Conservation (phyloP, 2,797 vertebrate genomes). For the Anabas testudineus region DNA sequence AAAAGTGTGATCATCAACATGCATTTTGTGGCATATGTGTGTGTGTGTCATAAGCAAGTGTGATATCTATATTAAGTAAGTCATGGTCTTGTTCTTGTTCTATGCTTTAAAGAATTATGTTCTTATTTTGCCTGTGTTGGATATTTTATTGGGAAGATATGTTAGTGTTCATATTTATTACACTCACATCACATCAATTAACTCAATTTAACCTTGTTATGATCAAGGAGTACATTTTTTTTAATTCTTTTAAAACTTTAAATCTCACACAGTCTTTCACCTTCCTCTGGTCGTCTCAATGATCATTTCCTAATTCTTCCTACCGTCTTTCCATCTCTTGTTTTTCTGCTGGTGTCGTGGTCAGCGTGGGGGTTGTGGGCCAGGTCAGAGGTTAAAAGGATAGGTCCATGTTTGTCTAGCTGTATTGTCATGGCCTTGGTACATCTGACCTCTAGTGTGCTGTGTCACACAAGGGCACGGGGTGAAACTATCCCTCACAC, state of each 20-base stretch:
- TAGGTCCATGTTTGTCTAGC: slow-evolving; percentile 62
- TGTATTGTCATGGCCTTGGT: slow-evolving; percentile 52
- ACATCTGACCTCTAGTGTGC: slow-evolving; percentile 44
- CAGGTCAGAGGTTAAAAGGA: slow-evolving; percentile 67
- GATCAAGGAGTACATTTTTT: not conserved
- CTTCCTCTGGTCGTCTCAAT: not conserved
- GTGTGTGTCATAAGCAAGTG: no score
- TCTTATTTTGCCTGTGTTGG: not conserved
- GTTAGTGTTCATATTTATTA: not conserved
- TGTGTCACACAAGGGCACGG: slow-evolving; percentile 11
- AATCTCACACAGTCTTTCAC: not conserved
- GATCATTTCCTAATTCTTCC: not conserved
- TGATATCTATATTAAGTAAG: not conserved
- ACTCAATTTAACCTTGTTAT: not conserved
- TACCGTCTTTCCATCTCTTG: not conserved
- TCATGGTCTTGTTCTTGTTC: not conserved
- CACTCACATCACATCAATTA: not conserved
- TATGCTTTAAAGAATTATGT: not conserved
- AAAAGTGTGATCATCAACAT: no score
- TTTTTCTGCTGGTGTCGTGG: slow-evolving; percentile 29
- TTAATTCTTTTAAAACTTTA: no score
- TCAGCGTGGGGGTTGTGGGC: slow-evolving; percentile 12
- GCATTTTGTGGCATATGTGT: no score
- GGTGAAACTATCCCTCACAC: slow-evolving; percentile 3
- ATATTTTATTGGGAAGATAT: not conserved